phyloP scores from a whole-genome alignment of 2,113 vertebrate genomes.

The Serinus canaria region DNA sequence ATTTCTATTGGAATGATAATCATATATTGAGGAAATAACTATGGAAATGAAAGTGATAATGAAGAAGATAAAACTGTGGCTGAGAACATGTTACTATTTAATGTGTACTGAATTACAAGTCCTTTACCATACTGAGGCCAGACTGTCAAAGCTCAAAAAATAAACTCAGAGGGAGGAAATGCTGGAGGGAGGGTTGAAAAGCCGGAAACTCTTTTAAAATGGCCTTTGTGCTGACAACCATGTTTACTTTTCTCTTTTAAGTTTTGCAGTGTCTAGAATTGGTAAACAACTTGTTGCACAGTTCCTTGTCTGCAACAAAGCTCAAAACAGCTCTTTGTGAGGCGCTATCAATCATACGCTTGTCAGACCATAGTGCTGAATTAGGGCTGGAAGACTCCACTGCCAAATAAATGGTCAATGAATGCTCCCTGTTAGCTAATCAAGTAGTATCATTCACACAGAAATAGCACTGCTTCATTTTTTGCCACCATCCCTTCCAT shows the following conservation, averaged over 20 bases:
- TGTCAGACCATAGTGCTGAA: neutral
- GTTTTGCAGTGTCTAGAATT: neutral
- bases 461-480: neutral
- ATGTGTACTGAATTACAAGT: neutral
- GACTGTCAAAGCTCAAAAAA: neutral
- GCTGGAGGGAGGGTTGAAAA: neutral
- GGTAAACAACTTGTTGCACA: neutral
- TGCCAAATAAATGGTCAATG: neutral
- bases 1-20: neutral
- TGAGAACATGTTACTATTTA: neutral
- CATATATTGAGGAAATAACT: neutral
- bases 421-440: neutral
- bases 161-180: neutral
- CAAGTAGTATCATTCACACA: neutral
- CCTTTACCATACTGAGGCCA: neutral
- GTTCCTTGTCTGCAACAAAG: neutral
- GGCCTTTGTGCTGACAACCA: neutral
- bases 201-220: neutral
- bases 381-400: neutral
- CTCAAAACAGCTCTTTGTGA: neutral
- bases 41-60: neutral
- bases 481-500: neutral
- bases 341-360: neutral
- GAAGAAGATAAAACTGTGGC: neutral
- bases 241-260: neutral